Conservation (phyloP, 2,888 invertebrate species). For the Acronicta alni region DNA sequence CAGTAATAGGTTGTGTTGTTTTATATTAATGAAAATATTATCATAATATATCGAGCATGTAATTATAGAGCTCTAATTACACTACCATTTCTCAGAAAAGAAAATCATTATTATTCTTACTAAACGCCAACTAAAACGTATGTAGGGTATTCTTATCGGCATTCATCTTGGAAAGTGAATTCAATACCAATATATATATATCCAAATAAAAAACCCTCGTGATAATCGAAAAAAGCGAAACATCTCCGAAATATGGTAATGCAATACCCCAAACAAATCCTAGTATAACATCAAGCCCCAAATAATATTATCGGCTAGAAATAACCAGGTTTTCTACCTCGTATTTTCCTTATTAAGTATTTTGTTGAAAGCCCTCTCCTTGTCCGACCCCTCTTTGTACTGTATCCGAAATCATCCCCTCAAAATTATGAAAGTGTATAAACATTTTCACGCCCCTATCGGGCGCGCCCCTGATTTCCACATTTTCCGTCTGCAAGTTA, state of each 20-base stretch:
- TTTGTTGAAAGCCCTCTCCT: conserved; percentile 83
- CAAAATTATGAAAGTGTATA: conserved; percentile 89
- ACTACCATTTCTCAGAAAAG: too few relatives aligned
- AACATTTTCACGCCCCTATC: conserved; percentile 86
- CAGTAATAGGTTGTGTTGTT: too few relatives aligned
- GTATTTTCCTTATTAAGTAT: conserved; percentile 85
- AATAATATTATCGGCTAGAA: conserved; percentile 71
- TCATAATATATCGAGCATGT: too few relatives aligned
- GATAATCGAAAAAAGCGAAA: conserved; percentile 27
- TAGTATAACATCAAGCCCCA: conserved; percentile 62
- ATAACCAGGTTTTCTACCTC: conserved; percentile 81
- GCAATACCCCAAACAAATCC: conserved; percentile 65
- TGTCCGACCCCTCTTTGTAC: conserved; percentile 76
- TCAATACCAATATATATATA: not conserved
- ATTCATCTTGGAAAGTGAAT: not conserved
- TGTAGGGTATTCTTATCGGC: too few relatives aligned
- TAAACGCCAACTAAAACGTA: too few relatives aligned
- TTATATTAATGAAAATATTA: too few relatives aligned
- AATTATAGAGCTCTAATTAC: too few relatives aligned
- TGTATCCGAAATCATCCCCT: conserved; percentile 85
- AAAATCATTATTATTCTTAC: too few relatives aligned
- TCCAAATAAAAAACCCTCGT: conserved; percentile 3
- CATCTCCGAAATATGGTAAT: conserved; percentile 63
- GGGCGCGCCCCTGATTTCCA: conserved; percentile 78
- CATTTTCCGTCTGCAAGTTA: conserved; percentile 82